A percentile compares a stretch with the other conserved stretches of the same genome.
Evolutionary conservation across 1,140 invertebrate species (phyloP).

Genomic region (Scaptomyza hsui): DNA sequence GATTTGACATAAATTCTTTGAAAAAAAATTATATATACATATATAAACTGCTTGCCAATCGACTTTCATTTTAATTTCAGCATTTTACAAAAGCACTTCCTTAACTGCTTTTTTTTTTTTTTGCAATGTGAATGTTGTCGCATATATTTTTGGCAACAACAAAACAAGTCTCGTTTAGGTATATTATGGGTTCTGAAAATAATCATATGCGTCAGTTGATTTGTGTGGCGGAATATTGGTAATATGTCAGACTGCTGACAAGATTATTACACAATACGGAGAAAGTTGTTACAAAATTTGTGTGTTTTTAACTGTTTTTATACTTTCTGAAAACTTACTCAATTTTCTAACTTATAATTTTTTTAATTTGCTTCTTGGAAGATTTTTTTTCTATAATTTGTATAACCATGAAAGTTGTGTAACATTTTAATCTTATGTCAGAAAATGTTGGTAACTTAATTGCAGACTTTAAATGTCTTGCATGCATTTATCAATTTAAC

Average conservation of each 20-base stretch:
- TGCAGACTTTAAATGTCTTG: not conserved
- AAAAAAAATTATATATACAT: not conserved
- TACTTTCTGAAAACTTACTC: too few species aligned
- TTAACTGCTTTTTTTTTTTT: constrained; percentile 16
- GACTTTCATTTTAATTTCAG: constrained; percentile 37
- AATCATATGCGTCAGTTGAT: not conserved
- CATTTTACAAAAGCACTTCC: constrained; percentile 17
- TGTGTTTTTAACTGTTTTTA: too few species aligned
- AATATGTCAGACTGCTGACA: not conserved
- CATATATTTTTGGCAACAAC: not conserved
- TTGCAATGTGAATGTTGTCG: not conserved
- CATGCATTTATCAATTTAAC: constrained; percentile 12
- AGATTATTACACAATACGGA: not conserved
- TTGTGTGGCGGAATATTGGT: too few species aligned
- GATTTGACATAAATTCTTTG: constrained; percentile 49
- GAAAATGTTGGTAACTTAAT: constrained; percentile 2
- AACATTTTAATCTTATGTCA: not conserved
- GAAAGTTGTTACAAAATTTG: not conserved
- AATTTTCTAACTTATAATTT: too few species aligned
- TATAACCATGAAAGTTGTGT: constrained; percentile 1
- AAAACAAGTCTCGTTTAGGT: constrained; percentile 1
- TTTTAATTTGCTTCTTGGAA: too few species aligned
- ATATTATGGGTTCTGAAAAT: not conserved
- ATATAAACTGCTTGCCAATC: constrained; percentile 6
- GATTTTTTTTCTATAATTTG: not conserved